Evolutionary conservation across 2,113 vertebrate genomes (phyloP).

Genomic region (Prolemur simus): DNA sequence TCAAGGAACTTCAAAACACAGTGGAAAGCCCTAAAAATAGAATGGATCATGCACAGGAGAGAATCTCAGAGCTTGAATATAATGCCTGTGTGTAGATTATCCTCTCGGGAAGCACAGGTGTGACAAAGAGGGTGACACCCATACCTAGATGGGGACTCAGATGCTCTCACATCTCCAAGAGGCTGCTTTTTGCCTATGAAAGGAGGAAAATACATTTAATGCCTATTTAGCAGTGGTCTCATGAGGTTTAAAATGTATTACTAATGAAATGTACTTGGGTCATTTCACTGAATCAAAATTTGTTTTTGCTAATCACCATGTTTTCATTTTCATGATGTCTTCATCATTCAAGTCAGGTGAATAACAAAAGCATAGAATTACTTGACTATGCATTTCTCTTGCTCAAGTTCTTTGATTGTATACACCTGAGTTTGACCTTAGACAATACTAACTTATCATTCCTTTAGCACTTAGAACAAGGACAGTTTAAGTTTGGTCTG

Average conservation of each 20-base stretch:
- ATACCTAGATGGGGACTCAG: background rate
- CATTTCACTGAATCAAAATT: background rate
- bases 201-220: background rate
- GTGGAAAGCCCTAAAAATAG: no score
- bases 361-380: background rate
- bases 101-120: background rate
- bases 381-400: background rate
- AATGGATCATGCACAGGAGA: no score
- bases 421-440: slow-evolving; percentile 9
- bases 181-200: background rate
- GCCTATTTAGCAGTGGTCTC: background rate
- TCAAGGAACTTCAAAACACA: no score
- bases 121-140: background rate
- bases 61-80: no score
- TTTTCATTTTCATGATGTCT: background rate
- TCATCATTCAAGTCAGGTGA: background rate
- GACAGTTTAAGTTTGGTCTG: background rate
- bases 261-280: background rate
- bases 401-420: background rate
- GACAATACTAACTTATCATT: background rate
- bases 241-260: background rate
- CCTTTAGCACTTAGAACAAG: background rate
- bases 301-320: background rate
- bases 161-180: background rate
- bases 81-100: background rate